A percentile compares a stretch with the other conserved stretches of the same genome.
phyloP scores from a whole-genome alignment of 2,888 invertebrate genomes.

The Terebella lapidaria region DNA sequence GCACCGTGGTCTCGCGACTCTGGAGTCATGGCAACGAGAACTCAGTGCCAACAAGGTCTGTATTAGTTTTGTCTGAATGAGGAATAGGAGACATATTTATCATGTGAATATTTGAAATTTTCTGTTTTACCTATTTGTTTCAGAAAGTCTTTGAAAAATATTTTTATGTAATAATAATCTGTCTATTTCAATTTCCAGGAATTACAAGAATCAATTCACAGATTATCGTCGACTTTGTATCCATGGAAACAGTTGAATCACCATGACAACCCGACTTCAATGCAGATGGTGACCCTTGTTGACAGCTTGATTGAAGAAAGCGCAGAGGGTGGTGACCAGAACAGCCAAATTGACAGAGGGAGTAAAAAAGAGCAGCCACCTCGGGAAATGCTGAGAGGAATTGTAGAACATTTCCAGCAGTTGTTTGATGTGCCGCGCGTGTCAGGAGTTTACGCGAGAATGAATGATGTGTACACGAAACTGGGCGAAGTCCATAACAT shows the following conservation, averaged over 20 bases:
- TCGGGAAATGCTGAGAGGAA: conserved; percentile 36
- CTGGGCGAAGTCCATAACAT: conserved; percentile 47
- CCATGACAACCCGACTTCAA: conserved; percentile 30
- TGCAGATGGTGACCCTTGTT: conserved; percentile 28
- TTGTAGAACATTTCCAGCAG: conserved; percentile 48
- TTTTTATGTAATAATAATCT: too few relatives aligned
- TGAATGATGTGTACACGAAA: conserved; percentile 48
- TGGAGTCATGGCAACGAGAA: conserved; percentile 24
- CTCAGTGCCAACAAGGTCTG: conserved; percentile 20
- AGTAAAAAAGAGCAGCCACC: neutral
- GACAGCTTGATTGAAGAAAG: conserved; percentile 3
- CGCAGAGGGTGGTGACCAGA: neutral
- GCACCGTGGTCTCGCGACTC: conserved; percentile 19
- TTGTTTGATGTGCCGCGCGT: conserved; percentile 47
- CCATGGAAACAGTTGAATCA: conserved; percentile 29
- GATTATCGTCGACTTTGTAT: conserved; percentile 34
- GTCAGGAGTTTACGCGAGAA: conserved; percentile 45
- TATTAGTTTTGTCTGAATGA: too few relatives aligned
- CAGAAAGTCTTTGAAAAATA: too few relatives aligned
- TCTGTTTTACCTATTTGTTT: too few relatives aligned
- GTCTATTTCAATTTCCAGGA: conserved; percentile 28
- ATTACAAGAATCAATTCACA: conserved; percentile 37
- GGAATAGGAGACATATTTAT: too few relatives aligned
- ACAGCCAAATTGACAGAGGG: neutral
- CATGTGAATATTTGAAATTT: too few relatives aligned